Evolutionary conservation across 2,888 invertebrate genomes (phyloP), one percentile per base, ranked within the genome.

Genomic region (Lithophane ornitopus): DNA sequence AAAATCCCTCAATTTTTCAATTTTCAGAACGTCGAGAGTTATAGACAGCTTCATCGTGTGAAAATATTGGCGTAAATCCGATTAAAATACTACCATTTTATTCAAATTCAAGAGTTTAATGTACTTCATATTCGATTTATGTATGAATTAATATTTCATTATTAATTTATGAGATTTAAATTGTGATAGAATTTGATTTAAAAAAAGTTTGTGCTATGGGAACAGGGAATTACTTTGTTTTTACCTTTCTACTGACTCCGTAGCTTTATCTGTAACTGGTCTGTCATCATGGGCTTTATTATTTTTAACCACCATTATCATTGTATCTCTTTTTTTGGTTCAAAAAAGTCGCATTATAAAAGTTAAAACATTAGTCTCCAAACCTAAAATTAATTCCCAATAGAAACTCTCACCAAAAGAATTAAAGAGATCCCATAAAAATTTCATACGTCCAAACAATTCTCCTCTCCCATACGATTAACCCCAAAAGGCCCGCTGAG

Each of bases 401-500:
- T 19, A 39, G 7, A 39, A 56, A 8, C 9, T 66, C 39, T 78
- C 44, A n/a, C 12, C 22, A 70, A 59, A 49, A 39, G 39, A 66
- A 69, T 34, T 63, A 52, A 59, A 71, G 39, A 22, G 28, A 44
- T 39, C 26, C 19, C 7, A 63, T n/a, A 73, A 66, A 83, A 83
- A 59, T 34, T 39, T 78, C 56, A 83, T 61, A 68, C 28, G 44
- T 61, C 46, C 46, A 59, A 56, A 81, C 78, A 81, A 75, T 78
- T 65, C 16, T 49, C 44, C 44, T 62, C 54, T 61, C 62, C 58
- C 28, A 59, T 67, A 73, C 71, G 54, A 80, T 82, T 80, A 85
- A 87, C 74, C 74, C 66, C 65, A 75, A 82, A 82, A 77, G 68
- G 46, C 54, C 79, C 73, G 49, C 49, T 67, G 84, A 69, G 76